Evolutionary conservation across 2,888 invertebrate genomes (phyloP), one percentile per base, ranked within the genome.

Genomic region (Dasysyrphus tricinctus): DNA sequence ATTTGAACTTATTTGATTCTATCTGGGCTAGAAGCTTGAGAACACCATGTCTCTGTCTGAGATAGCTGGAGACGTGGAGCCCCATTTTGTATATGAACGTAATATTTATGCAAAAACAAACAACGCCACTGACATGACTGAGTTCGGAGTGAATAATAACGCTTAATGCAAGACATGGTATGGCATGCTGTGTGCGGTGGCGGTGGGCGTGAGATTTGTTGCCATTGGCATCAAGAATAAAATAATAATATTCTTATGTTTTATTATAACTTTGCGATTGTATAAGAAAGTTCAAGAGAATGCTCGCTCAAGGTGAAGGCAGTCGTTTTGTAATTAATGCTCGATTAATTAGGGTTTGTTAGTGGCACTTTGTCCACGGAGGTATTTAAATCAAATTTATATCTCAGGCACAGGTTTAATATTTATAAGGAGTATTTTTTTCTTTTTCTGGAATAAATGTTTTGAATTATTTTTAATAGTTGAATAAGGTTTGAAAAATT

Each of bases 131-230:
- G 59, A 83, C 84, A 76, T 59, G 70, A 12, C 42, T 29, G 14
- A 44, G 24, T 42, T 44, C 0, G 11, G n/a, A 69, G 24, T 54
- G 79, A 44, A 65, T 74, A 44, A 65, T 74, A 73, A 47, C 54
- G 39, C 61, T 61, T 69, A 56, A 24, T 24, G 24, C 59, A 70
- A 72, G 70, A 44, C 67, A 54, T 54, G 3, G 7, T 54, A 67
- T 81, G 77, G 81, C 81, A 86, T 86, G 74, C 70, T 56, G 77
- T 42, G 37, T 24, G 24, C 24, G 24, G 24, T 24, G 24, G 24
- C 3, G 37, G 85, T 86, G 81, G 85, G 85, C 81, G 86, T 79
- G 78, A 78, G 81, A 82, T 86, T 79, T 81, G 70, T 81, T 81
- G 81, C 81, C 65, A 75, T 72, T 79, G 80, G 85, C 77, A 74